These are phyloP conservation scores for Ellobius talpinus DNA, from an alignment of 2,113 vertebrate genomes.

Conservation along the genomic window DNA sequence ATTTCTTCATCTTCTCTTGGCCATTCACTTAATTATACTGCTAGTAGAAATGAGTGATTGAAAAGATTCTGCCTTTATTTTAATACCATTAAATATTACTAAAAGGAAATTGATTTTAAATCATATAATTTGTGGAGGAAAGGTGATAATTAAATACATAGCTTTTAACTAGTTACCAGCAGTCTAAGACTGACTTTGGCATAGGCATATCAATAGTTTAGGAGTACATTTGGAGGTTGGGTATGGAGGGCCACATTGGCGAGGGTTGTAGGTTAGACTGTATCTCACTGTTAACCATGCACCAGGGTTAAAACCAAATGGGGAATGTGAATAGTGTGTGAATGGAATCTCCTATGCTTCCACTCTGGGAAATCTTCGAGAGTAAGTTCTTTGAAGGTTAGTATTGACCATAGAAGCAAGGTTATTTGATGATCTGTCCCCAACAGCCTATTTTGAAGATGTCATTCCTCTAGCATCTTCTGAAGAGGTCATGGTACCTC, in stretches of 20 bases:
- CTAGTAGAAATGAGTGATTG: slow-evolving; percentile 27
- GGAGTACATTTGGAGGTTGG: neutral
- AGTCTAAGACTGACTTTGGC: neutral
- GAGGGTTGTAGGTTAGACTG: neutral
- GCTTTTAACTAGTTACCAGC: neutral
- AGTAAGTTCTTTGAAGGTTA: neutral
- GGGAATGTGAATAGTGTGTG: neutral
- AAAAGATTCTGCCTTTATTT: slow-evolving; percentile 57
- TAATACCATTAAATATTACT: slow-evolving; percentile 43
- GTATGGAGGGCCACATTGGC: neutral
- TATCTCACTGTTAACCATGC: neutral
- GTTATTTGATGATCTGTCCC: neutral
- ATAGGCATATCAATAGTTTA: neutral
- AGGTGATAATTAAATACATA: slow-evolving; percentile 10
- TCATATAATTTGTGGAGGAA: slow-evolving; percentile 36
- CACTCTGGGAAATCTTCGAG: neutral
- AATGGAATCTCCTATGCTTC: neutral
- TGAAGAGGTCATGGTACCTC: neutral
- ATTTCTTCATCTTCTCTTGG: slow-evolving; percentile 7
- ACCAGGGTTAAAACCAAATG: neutral
- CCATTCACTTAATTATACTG: slow-evolving; percentile 46
- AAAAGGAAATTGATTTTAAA: slow-evolving; percentile 53
- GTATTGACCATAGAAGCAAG: neutral
- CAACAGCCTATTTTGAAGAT: neutral
- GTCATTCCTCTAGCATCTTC: neutral